These are phyloP conservation scores for Leptogaster cylindrica DNA, from an alignment of 2,888 invertebrate species.

Conservation along the genomic window DNA sequence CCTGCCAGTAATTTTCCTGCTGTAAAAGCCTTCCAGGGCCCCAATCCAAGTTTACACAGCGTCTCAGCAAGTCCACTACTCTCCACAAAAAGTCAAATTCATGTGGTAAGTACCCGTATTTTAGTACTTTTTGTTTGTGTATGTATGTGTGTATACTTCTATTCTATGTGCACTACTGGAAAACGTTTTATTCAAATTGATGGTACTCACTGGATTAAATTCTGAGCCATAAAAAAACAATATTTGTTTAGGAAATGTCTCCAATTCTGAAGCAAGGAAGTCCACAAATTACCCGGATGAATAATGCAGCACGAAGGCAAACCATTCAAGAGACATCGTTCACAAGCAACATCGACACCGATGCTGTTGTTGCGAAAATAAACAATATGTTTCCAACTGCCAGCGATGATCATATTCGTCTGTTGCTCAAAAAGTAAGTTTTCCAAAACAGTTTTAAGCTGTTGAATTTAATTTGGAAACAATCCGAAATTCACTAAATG, in stretches of 20 bases:
- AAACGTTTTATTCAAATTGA: not conserved
- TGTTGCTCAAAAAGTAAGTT: constrained; percentile 87
- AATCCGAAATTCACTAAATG: constrained; percentile 35
- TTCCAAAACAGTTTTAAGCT: not conserved
- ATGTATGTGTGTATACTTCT: constrained; percentile 1
- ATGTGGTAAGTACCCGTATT: constrained; percentile 50
- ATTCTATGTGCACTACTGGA: not conserved
- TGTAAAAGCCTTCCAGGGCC: constrained; percentile 68
- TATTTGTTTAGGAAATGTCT: constrained; percentile 58
- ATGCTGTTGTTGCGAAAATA: constrained; percentile 79
- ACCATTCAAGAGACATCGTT: constrained; percentile 69
- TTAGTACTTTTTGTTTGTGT: not conserved
- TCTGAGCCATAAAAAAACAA: not conserved
- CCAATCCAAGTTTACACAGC: constrained; percentile 56
- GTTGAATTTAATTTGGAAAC: constrained; percentile 1
- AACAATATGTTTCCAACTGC: constrained; percentile 91
- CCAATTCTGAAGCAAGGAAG: constrained; percentile 53
- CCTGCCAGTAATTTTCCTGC: constrained; percentile 69
- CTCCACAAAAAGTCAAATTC: constrained; percentile 53
- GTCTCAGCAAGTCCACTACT: constrained; percentile 60
- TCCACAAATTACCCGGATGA: constrained; percentile 54
- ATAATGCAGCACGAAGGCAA: constrained; percentile 55
- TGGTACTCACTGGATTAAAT: too few relatives aligned
- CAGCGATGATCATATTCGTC: constrained; percentile 84
- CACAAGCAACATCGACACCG: constrained; percentile 70